Conservation (phyloP, 1,140 invertebrate genomes). For the Lordiphosa collinella region DNA sequence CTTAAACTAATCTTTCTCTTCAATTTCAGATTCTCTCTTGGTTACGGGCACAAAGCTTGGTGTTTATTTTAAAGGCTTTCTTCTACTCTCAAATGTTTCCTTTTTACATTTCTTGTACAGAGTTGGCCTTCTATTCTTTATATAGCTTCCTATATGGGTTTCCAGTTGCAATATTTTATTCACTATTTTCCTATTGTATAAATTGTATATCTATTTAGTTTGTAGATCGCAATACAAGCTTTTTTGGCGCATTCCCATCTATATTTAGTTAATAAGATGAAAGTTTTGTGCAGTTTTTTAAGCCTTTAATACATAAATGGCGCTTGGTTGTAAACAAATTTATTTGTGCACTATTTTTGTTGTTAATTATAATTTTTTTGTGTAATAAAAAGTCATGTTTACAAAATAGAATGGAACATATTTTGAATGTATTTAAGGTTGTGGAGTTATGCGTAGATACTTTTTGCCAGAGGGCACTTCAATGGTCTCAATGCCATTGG, state of each 20-base stretch:
- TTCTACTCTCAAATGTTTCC: conserved; percentile 27
- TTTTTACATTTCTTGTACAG: conserved; percentile 51
- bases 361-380: conserved; percentile 65
- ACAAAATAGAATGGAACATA: conserved; percentile 14
- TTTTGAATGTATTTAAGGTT: conserved; percentile 37
- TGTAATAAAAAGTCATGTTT: conserved; percentile 57
- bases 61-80: conserved; percentile 27
- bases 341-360: conserved; percentile 56
- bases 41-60: conserved; percentile 41
- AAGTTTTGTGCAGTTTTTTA: conserved; percentile 26
- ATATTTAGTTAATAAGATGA: conserved; percentile 51
- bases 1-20: background rate
- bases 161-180: conserved; percentile 63
- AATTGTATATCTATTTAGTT: conserved; percentile 49
- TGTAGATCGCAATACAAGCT: conserved; percentile 27
- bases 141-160: conserved; percentile 31
- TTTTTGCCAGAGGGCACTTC: conserved; percentile 89
- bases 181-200: conserved; percentile 18
- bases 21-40: conserved; percentile 28
- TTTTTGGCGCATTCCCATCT: conserved; percentile 43
- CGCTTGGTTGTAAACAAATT: conserved; percentile 53
- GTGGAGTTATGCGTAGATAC: conserved; percentile 87
- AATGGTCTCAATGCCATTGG: conserved; percentile 84
- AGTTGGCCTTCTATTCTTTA: conserved; percentile 47
- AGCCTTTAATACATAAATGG: background rate